Conservation (phyloP, 2,113 vertebrate species). For the Caranx ignobilis region DNA sequence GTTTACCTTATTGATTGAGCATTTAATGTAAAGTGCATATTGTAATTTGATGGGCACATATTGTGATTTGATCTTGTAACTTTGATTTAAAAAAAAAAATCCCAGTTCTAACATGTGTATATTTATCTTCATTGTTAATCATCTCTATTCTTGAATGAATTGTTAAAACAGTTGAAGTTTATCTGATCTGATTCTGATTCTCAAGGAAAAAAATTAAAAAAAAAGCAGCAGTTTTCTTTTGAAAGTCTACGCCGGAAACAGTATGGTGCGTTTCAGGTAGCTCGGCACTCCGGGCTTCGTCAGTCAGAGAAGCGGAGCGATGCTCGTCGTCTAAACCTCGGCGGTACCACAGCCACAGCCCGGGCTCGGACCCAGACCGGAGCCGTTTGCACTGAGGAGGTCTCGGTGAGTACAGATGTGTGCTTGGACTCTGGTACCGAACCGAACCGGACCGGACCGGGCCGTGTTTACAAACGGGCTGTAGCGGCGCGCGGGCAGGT, state of each 20-base stretch:
- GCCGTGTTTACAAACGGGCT: constrained; percentile 27
- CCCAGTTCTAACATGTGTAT: too few species aligned
- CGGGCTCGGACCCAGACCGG: not conserved
- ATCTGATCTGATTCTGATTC: too few species aligned
- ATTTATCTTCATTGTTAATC: too few species aligned
- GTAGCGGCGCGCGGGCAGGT: constrained; percentile 18
- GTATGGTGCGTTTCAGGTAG: fast-evolving
- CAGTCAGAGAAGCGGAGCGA: constrained; percentile 24
- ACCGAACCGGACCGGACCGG: not conserved
- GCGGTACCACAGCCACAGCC: not conserved
- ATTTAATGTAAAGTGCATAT: too few species aligned
- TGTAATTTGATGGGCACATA: too few species aligned
- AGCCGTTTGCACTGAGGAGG: not conserved
- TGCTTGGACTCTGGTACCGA: not conserved
- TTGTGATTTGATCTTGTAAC: too few species aligned
- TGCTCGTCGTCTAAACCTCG: constrained; percentile 13
- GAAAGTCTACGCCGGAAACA: not conserved
- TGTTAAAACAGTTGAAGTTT: too few species aligned
- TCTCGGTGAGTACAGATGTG: constrained; percentile 7
- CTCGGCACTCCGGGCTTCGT: constrained; percentile 11
- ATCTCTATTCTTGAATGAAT: too few species aligned
- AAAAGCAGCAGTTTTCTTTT: not conserved
- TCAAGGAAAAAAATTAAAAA: too few species aligned
- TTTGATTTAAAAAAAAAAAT: too few species aligned
- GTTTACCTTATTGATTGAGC: too few species aligned